phyloP scores from a whole-genome alignment of 1,140 invertebrate species.

The Colletes gigas region DNA sequence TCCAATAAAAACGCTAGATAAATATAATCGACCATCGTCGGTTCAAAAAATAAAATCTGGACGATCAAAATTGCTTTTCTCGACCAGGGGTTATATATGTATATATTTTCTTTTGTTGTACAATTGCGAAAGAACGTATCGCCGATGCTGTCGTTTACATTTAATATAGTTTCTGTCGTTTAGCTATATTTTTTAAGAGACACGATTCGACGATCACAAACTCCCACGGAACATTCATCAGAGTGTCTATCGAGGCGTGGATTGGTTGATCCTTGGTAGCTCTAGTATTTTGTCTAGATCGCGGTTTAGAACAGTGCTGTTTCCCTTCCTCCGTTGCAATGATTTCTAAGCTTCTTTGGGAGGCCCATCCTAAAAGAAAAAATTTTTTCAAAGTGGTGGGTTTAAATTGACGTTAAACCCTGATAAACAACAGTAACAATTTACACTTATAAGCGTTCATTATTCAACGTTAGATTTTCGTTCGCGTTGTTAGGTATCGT shows the following conservation, averaged over 20 bases:
- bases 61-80: not conserved
- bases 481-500: too few species aligned
- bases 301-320: not conserved
- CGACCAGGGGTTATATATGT: not conserved
- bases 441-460: too few species aligned
- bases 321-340: too few species aligned
- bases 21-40: too few species aligned
- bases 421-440: too few species aligned
- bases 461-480: too few species aligned
- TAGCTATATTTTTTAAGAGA: slow-evolving; percentile 22
- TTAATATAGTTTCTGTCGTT: slow-evolving; percentile 26
- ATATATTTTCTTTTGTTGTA: slow-evolving; percentile 21
- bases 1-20: not conserved
- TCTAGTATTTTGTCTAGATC: not conserved
- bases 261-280: not conserved
- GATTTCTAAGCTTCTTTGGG: too few species aligned
- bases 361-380: too few species aligned
- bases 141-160: slow-evolving; percentile 1
- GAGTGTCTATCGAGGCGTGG: slow-evolving; percentile 44
- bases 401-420: too few species aligned
- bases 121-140: slow-evolving; percentile 6
- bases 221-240: slow-evolving; percentile 29
- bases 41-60: slow-evolving; percentile 2
- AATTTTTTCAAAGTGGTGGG: too few species aligned
- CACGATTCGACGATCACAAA: slow-evolving; percentile 42